Base-by-base conservation (phyloP, 2,113 vertebrate species). In the Sciurus niger region DNA sequence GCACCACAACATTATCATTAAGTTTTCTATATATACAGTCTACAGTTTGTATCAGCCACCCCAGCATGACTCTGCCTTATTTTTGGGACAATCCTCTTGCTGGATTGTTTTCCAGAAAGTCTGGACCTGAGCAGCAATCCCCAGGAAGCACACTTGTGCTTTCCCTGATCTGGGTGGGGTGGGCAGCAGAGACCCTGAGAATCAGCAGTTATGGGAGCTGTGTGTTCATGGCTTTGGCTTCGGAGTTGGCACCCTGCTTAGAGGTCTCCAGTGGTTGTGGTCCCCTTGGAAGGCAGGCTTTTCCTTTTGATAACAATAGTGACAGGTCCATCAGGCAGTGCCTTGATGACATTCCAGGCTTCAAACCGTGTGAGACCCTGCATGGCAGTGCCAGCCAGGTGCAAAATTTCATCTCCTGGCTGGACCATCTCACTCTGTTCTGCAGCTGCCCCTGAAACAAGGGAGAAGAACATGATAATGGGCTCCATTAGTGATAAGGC, bases 301-400 rank as follows among this genome's bases (percentile, higher is more conserved):
- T 97, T 99, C 96, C 99, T 99, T 97, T 97, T 99, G 96, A 99
- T 96, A 58, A 98, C 82, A 0, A 97, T 84, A 0, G 97, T 98
- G 92, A 99, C 96, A 3, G 98, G 98, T 2, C 99, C 99, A 1
- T 99, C 99, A 2, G 99, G 99, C 80, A 99, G 97, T 0, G 98
- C 98, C 97, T 99, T 99, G 97, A 99, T 99, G 91, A 99, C 60
- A 82, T 97, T 99, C 99, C 99, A 99, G 1, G 99, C 99, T 96
- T 99, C 99, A 1, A 99, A 99, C n/a, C 99, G 99, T 0, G 99
- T 99, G 93, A 99, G 99, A 48, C 99, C 99, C 95, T 99, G 99
- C 96, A 99, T 79, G 55, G 92, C 74, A 8, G 96, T 96, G 25
- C 98, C 98, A 78, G 99, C 99, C 68, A 99, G 97, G 77, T 99